These are phyloP conservation scores for Trachymyrmex cornetzi DNA, from an alignment of 1,140 invertebrate species.

Conservation along the genomic window DNA sequence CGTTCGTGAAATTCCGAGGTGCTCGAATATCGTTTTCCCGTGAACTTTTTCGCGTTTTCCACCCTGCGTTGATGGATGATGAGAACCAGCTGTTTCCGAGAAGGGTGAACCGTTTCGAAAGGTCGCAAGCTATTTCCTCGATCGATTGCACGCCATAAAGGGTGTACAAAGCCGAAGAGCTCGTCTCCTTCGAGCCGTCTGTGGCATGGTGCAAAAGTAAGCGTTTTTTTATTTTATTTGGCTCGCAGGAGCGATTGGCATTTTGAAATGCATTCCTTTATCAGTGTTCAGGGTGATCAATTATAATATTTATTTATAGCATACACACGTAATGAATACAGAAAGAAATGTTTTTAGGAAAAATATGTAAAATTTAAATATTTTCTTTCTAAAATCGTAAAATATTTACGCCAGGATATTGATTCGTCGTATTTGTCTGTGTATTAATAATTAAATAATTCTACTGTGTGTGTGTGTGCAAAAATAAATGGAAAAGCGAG, in stretches of 20 bases:
- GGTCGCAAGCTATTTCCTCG: conserved; percentile 69
- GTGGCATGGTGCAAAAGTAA: conserved; percentile 66
- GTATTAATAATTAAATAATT: background rate
- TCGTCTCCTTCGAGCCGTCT: conserved; percentile 1
- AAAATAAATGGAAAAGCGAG: background rate
- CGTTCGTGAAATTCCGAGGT: background rate
- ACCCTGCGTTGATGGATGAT: conserved; percentile 70
- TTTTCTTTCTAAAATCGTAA: background rate
- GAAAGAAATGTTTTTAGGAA: background rate
- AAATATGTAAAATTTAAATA: background rate
- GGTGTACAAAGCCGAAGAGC: conserved; percentile 59
- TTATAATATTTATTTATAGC: background rate
- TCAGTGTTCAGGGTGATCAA: background rate
- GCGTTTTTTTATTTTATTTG: conserved; percentile 17
- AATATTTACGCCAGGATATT: background rate
- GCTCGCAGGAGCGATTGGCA: background rate
- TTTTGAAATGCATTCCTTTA: background rate
- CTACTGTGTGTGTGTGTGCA: no score
- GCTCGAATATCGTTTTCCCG: background rate
- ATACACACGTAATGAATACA: background rate
- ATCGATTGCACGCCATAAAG: conserved; percentile 71
- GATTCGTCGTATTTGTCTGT: background rate
- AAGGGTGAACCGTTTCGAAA: conserved; percentile 72
- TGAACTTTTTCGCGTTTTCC: conserved; percentile 68
- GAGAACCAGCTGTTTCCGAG: conserved; percentile 74